Base-by-base conservation (phyloP, 2,888 invertebrate genomes). In the Aplocera efformata region DNA sequence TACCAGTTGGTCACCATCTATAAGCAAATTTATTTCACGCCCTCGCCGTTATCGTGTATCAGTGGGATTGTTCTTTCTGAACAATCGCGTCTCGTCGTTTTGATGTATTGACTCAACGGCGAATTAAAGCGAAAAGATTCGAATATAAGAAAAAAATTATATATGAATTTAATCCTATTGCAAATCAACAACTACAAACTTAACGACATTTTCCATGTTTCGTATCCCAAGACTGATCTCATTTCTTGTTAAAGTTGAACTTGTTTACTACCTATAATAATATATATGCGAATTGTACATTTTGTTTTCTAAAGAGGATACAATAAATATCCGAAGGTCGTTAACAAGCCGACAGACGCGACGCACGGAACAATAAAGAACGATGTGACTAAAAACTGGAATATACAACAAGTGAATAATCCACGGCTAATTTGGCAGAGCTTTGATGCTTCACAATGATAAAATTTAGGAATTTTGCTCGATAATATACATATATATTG, bases 301-400 rank as follows among this genome's bases (percentile, higher is more conserved):
- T 82, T 81, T 83, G 78, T 82, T 79, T 83, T 81, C 74, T 80
- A 76, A 72, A 75, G 79, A 83, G 84, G 84, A 84, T 83, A 84
- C 79, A 77, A 85, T 85, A 85, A 84, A 85, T 83, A 81, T 81
- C 65, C 72, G 62, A 81, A 84, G 82, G 83, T 83, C 80, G 83
- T 84, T 85, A 85, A 85, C 84, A 81, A 84, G 82, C 73, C 72
- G 71, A 64, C 72, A 70, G 68, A 67, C 54, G 69, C 43, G 63
- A 63, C 66, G 76, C 78, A 72, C 76, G 76, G 79, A 79, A 82
- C 82, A 83, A 84, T 83, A 83, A 83, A 83, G 75, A 72, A 75
- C 77, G 64, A 73, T 72, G 79, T 75, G 67, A 75, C 70, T 72
- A 63, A 74, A 79, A 62, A 73, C 68, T 71, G 68, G 68, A 71